Conservation (phyloP, 2,888 invertebrate genomes). For the Frankliniella fusca region DNA sequence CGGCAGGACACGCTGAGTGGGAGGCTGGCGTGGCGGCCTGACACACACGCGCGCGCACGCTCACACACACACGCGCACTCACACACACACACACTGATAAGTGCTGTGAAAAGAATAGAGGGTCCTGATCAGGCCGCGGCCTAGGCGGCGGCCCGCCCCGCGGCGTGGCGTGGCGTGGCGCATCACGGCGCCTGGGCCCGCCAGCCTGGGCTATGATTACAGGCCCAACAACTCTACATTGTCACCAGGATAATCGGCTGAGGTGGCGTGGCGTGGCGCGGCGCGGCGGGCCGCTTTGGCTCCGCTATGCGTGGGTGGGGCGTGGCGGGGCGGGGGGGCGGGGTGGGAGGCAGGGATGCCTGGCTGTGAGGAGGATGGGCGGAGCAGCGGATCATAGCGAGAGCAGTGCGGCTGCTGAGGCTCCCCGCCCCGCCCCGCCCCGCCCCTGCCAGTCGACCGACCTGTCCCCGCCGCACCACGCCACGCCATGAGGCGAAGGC, state of each 20-base stretch:
- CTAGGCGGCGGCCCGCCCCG: background rate
- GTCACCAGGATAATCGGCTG: slow-evolving; percentile 17
- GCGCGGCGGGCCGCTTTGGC: background rate
- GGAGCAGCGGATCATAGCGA: background rate
- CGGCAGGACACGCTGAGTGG: background rate
- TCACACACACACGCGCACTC: too few relatives aligned
- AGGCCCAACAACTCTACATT: slow-evolving; percentile 24
- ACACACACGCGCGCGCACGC: too few relatives aligned
- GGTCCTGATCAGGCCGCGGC: background rate
- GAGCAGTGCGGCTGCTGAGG: background rate
- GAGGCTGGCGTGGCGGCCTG: background rate
- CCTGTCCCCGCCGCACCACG: too few relatives aligned
- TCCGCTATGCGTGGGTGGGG: background rate
- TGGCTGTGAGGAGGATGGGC: background rate
- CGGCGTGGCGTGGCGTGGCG: background rate
- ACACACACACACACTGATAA: background rate
- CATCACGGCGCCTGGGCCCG: too few relatives aligned
- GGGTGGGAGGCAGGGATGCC: background rate
- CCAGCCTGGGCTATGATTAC: background rate
- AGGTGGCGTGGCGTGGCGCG: background rate
- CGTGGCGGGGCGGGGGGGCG: background rate
- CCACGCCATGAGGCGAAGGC: too few relatives aligned
- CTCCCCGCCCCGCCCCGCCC: too few relatives aligned
- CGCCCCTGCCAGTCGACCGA: too few relatives aligned
- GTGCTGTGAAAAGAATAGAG: background rate